Percentiles rank a stretch among this genome's conserved stretches.
phyloP scores from a whole-genome alignment of 2,888 invertebrate genomes.

The Drosophila pseudotakahashii region DNA sequence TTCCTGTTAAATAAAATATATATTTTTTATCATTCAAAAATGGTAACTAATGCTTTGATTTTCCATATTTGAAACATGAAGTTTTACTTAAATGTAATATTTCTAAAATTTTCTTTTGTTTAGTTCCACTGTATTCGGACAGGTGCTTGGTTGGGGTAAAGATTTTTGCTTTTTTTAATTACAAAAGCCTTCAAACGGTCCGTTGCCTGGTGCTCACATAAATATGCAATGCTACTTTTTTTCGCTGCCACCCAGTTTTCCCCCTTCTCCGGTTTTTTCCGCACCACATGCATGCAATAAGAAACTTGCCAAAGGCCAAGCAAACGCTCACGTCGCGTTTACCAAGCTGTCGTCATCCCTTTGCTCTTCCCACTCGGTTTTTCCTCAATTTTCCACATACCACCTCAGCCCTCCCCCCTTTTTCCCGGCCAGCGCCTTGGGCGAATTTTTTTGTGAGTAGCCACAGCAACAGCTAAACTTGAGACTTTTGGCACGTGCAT shows the following conservation, averaged over 20 bases:
- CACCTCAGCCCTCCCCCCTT: neutral
- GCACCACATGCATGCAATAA: conserved; percentile 46
- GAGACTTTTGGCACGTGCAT: conserved; percentile 45
- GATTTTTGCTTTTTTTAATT: conserved; percentile 57
- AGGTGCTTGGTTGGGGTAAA: conserved; percentile 2
- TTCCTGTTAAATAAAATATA: too few relatives aligned
- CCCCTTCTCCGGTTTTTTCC: conserved; percentile 1
- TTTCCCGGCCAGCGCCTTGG: conserved; percentile 5
- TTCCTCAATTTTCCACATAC: conserved; percentile 29
- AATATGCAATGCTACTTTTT: conserved; percentile 63
- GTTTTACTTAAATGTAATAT: neutral
- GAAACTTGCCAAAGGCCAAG: conserved; percentile 45
- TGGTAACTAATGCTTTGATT: too few relatives aligned
- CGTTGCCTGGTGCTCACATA: conserved; percentile 38
- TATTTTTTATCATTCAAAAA: too few relatives aligned
- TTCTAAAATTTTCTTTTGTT: neutral
- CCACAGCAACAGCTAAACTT: conserved; percentile 45
- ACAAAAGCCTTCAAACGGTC: conserved; percentile 47
- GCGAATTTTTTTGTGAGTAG: conserved; percentile 34
- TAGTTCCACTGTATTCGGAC: neutral
- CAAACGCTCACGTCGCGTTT: conserved; percentile 40
- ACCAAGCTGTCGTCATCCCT: conserved; percentile 37
- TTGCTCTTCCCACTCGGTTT: conserved; percentile 30
- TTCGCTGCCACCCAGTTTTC: conserved; percentile 4
- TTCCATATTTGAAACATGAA: neutral